phyloP scores from a whole-genome alignment of 2,888 invertebrate species.

The Aphelenchoides bicaudatus region DNA sequence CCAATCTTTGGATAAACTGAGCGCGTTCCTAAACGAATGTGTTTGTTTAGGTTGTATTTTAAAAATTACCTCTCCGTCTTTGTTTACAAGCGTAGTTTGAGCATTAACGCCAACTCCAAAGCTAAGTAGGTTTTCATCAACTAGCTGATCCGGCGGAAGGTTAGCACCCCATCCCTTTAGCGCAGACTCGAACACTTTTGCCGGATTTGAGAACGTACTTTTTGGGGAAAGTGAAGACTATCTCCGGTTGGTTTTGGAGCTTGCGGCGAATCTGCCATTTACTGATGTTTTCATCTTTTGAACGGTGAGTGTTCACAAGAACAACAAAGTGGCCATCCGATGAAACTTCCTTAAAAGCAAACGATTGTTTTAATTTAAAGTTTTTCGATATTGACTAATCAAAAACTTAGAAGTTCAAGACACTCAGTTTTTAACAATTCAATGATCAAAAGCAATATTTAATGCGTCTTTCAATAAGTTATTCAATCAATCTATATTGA shows the following conservation, averaged over 20 bases:
- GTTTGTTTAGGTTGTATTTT: neutral
- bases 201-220: conserved; percentile 55
- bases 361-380: too few species aligned
- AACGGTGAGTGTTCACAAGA: conserved; percentile 64
- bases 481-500: too few species aligned
- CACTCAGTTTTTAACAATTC: too few species aligned
- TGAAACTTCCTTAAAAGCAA: too few species aligned
- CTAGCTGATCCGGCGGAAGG: conserved; percentile 48
- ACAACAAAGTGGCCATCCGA: conserved; percentile 64
- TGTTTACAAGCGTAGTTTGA: conserved; percentile 59
- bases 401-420: too few species aligned
- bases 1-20: conserved; percentile 14
- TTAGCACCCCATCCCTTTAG: conserved; percentile 47
- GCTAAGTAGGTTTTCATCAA: conserved; percentile 52
- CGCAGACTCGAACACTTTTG: conserved; percentile 53
- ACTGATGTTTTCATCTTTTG: conserved; percentile 62
- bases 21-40: conserved; percentile 13
- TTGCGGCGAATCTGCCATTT: conserved; percentile 62
- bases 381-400: too few species aligned
- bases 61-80: conserved; percentile 52
- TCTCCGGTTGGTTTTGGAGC: conserved; percentile 61
- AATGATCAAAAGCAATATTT: too few species aligned
- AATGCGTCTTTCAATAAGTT: too few species aligned
- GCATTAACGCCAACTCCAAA: conserved; percentile 58
- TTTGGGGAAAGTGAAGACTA: conserved; percentile 55